phyloP scores from a whole-genome alignment of 2,888 invertebrate species.

The Capitulum mitella region DNA sequence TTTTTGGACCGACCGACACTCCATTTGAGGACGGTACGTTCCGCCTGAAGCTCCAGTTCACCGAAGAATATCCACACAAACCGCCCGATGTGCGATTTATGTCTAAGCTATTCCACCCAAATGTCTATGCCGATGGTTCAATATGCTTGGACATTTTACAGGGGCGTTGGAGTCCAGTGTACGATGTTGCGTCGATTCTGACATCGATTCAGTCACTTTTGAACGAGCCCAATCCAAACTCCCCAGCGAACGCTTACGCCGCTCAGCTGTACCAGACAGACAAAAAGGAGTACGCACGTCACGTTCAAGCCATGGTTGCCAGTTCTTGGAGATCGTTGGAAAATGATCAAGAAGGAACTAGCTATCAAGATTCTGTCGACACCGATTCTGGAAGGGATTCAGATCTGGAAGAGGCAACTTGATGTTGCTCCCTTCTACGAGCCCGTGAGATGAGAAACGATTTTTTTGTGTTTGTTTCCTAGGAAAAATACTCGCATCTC shows the following conservation, averaged over 20 bases:
- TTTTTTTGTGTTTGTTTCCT: too few species aligned
- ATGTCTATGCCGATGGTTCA: constrained; percentile 34
- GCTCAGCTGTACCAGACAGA: constrained; percentile 30
- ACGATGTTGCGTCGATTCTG: constrained; percentile 33
- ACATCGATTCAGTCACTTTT: constrained; percentile 35
- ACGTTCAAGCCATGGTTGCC: constrained; percentile 29
- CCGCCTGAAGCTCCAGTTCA: constrained; percentile 31
- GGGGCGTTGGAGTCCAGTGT: constrained; percentile 33
- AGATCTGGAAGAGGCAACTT: neutral
- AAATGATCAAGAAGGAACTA: neutral
- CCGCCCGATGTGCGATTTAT: constrained; percentile 33
- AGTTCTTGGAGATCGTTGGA: constrained; percentile 13
- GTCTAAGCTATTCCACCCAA: constrained; percentile 36
- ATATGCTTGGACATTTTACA: constrained; percentile 36
- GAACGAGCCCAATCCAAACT: constrained; percentile 36
- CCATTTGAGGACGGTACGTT: constrained; percentile 35
- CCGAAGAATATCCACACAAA: constrained; percentile 32
- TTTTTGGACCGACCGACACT: constrained; percentile 34
- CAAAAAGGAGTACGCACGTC: constrained; percentile 28
- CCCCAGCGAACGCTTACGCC: constrained; percentile 35
- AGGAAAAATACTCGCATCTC: too few species aligned
- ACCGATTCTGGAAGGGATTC: neutral
- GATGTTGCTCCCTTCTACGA: neutral
- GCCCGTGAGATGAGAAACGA: too few species aligned
- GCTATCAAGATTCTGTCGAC: neutral